Evolutionary conservation across 1,140 invertebrate species (phyloP).

Genomic region (Calliopsis andreniformis): DNA sequence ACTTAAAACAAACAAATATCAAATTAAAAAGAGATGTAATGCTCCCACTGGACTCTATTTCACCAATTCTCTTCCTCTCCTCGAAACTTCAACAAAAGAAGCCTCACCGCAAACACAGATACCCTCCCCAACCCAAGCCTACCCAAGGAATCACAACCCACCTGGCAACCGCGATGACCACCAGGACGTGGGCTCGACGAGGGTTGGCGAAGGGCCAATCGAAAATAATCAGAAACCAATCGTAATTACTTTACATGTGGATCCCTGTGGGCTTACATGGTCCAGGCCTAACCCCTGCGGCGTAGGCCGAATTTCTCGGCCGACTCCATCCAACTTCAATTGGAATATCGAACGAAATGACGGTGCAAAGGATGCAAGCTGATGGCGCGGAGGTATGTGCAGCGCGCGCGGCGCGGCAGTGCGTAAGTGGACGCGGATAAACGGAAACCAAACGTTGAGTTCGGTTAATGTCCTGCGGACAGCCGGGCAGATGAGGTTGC

Average conservation of each 20-base stretch:
- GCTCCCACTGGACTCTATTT: too few species aligned
- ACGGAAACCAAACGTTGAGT: constrained; percentile 77
- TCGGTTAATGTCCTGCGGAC: constrained; percentile 77
- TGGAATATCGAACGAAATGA: constrained; percentile 47
- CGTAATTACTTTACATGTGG: constrained; percentile 35
- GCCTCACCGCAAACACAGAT: neutral
- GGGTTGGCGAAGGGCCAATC: neutral
- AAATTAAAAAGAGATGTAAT: too few species aligned
- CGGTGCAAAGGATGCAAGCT: constrained; percentile 26
- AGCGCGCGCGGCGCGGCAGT: constrained; percentile 18
- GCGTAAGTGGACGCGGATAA: constrained; percentile 66
- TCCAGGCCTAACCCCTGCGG: neutral
- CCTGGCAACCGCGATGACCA: too few species aligned
- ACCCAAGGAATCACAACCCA: too few species aligned
- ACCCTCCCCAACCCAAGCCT: too few species aligned
- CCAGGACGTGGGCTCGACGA: neutral
- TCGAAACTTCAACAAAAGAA: too few species aligned
- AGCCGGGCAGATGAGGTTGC: constrained; percentile 76
- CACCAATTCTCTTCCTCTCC: too few species aligned
- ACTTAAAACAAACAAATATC: too few species aligned
- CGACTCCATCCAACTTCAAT: constrained; percentile 18
- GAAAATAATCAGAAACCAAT: constrained; percentile 33
- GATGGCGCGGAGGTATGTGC: constrained; percentile 34
- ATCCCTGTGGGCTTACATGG: neutral
- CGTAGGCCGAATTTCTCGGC: neutral